Evolutionary conservation across 2,113 vertebrate genomes (phyloP).

Genomic region (Helogale parvula): DNA sequence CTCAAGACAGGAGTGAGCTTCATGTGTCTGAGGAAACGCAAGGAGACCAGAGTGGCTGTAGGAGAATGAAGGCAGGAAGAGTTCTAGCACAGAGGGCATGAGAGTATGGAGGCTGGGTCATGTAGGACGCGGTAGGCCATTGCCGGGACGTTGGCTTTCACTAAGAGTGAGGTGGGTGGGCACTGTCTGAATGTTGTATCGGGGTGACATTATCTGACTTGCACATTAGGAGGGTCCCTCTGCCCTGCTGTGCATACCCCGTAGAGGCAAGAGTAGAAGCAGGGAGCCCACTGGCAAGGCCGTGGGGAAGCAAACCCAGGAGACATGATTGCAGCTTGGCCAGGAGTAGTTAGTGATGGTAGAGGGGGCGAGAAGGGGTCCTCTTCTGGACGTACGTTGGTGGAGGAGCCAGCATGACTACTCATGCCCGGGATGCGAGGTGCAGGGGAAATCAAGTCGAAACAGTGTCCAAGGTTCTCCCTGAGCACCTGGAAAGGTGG

Average conservation of each 20-base stretch:
- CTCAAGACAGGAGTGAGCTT: rapidly evolving
- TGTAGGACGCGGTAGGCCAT: no score
- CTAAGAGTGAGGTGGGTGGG: background rate
- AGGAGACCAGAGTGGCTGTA: no score
- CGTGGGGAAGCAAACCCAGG: background rate
- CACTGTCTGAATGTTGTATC: background rate
- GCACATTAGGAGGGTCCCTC: no score
- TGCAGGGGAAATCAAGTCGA: background rate
- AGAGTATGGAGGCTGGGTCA: background rate
- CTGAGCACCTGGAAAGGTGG: background rate
- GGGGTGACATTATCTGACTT: background rate
- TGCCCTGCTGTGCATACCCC: background rate
- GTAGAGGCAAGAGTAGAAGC: background rate
- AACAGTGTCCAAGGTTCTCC: background rate
- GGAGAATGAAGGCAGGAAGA: no score
- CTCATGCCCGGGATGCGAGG: background rate
- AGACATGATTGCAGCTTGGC: background rate
- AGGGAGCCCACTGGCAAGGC: background rate
- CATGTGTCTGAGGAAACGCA: background rate
- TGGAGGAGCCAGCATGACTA: background rate
- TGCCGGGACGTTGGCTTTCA: background rate
- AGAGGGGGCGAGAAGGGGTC: no score
- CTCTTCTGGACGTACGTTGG: background rate
- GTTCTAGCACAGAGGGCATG: background rate
- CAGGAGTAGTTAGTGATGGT: background rate